These are phyloP conservation scores for Cyclophora albipunctata DNA, from an alignment of 2,888 invertebrate genomes.

Conservation along the genomic window DNA sequence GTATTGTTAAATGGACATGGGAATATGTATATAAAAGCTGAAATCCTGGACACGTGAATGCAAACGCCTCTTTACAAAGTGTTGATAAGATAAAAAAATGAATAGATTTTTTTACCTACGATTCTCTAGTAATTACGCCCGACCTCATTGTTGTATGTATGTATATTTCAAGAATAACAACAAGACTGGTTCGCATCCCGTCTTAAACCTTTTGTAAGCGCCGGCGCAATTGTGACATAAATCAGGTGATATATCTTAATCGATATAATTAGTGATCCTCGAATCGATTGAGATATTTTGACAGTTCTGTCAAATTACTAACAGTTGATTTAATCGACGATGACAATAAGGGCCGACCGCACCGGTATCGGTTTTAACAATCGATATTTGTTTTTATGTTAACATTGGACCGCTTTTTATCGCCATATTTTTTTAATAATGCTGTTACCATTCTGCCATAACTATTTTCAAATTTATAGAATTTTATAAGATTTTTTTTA, in stretches of 20 bases:
- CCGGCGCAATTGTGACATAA: constrained; percentile 1
- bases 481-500: too few species aligned
- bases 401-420: too few species aligned
- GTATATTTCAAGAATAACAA: constrained; percentile 4
- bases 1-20: constrained; percentile 49
- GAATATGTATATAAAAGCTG: constrained; percentile 38
- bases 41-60: constrained; percentile 55
- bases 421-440: too few species aligned
- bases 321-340: too few species aligned
- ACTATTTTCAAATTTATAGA: too few species aligned
- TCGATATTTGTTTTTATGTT: neutral
- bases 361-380: constrained; percentile 1
- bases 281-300: too few species aligned
- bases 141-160: constrained; percentile 45
- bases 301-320: too few species aligned
- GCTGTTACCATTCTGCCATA: too few species aligned
- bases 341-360: too few species aligned
- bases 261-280: too few species aligned
- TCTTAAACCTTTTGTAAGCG: neutral
- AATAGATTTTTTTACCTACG: constrained; percentile 64
- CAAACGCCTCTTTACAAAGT: constrained; percentile 42
- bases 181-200: constrained; percentile 19
- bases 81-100: constrained; percentile 54
- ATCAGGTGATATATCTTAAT: too few species aligned
- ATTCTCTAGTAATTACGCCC: constrained; percentile 54